Base-by-base conservation (phyloP, 2,113 vertebrate genomes). In the Candoia aspera region DNA sequence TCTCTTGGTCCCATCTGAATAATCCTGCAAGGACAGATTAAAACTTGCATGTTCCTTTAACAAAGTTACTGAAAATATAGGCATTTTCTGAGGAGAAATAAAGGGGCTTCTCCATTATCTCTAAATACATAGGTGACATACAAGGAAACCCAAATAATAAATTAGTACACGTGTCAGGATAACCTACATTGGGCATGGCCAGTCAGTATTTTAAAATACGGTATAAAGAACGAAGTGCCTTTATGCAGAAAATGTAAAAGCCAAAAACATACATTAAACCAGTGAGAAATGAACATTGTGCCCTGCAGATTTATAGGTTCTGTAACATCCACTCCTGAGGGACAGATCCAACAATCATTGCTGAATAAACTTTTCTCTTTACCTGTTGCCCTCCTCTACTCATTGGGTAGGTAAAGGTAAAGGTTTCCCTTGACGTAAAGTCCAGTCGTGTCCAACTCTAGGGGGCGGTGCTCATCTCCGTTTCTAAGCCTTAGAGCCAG, bases 1-100 rank as follows among this genome's bases (percentile, higher is more conserved):
- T 86, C 88, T 90, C 53, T 92, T 91, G 84, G 91, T 84, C 86
- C 83, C 92, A 60, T 90, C 21, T 86, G 57, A 89, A 94, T 26
- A 92, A 94, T 60, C 6, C 55, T 58, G 68, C 42, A 91, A 94
- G 90, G 68, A n/a, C 3, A 29, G 2, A 0, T 21, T 11, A 87
- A 93, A 90, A 0, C 19, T 37, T 73, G 24, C n/a, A 21, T 94
- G 60, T 1, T 73, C 33, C 87, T 57, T 55, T 1, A 57, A 10
- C 0, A 58, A 29, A 91, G 60, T 88, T 79, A 84, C 59, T 37
- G 15, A 33, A 79, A 79, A 19, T 19, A 37, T 37, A 6, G 33
- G 6, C 33, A 21, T 37, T 79, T 79, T 79, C 33, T 49, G 37
- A 79, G 68, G 37, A 37, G 33, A 79, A 79, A 37, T 79, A 79